Conservation (phyloP, 2,113 vertebrate species). For the human region DNA sequence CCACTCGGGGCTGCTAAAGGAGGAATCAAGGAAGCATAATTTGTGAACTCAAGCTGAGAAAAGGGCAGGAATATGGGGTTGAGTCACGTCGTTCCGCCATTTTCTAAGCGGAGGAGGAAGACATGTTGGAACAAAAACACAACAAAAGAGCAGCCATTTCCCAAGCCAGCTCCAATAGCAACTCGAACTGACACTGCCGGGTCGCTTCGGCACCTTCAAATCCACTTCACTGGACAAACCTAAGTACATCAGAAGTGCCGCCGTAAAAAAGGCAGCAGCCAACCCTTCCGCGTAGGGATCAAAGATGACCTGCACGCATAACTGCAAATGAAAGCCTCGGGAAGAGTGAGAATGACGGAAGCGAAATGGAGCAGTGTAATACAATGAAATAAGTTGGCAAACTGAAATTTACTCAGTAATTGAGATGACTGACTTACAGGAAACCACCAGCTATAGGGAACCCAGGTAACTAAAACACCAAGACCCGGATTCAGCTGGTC, state of each 20-base stretch:
- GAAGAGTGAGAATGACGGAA: not conserved
- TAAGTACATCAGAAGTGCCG: not conserved
- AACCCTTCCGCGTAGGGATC: not conserved
- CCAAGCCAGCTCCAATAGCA: conserved; percentile 77
- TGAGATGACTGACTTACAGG: not conserved
- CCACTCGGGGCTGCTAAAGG: conserved; percentile 66
- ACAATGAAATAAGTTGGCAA: not conserved
- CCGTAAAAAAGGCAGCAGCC: not conserved
- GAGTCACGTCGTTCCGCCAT: conserved; percentile 94
- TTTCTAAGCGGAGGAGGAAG: conserved; percentile 95
- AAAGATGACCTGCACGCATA: not conserved
- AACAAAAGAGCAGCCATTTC: conserved; percentile 99
- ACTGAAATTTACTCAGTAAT: not conserved
- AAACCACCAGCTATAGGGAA: not conserved
- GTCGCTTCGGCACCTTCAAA: not conserved
- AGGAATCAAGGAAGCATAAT: conserved; percentile 65
- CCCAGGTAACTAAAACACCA: not conserved
- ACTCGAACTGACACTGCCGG: not conserved
- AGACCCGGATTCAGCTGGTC: not conserved
- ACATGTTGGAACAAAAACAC: conserved; percentile 97
- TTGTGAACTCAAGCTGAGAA: conserved; percentile 77
- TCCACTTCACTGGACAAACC: not conserved
- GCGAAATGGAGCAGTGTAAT: not conserved
- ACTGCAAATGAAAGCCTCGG: not conserved
- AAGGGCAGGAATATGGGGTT: conserved; percentile 84